Base-by-base conservation (phyloP, 2,797 vertebrate genomes). In the Phylloscopus collybita region DNA sequence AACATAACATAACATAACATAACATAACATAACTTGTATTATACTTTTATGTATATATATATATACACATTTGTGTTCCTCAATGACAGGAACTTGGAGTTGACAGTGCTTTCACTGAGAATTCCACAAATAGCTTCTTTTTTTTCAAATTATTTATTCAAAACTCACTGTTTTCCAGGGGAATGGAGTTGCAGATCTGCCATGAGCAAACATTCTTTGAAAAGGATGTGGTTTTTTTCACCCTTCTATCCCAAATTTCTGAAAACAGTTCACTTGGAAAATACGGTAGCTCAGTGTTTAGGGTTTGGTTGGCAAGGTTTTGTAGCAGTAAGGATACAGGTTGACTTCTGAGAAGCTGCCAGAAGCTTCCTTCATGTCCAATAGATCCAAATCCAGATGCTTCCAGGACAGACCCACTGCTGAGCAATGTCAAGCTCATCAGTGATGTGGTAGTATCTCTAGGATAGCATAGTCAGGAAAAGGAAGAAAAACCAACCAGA, bases 331-430 rank as follows among this genome's bases (percentile, higher is more conserved):
- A n/a, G 14, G 30, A 13, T 54, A n/a, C 5, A 53, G 4, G 16
- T 3, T 53, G n/a, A n/a, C 11, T 61, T 76, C 59, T 71, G 4
- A 80, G 54, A 62, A 71, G 47, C 20, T 80, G 9, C 44, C 23
- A 66, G 59, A 47, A 57, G 4, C 32, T 56, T 71, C n/a, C 19
- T 5, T 47, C 5, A 5, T 25, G 27, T 57, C 59, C 0, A 0
- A 44, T 3, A 34, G 29, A 34, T 18, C 14, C 65, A 62, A 6
- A 10, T 9, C 12, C 65, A 76, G 26, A 7, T 0, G 1, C 26
- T 26, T 75, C 13, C 26, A 47, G 27, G 60, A 23, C 2, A 23
- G 51, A 72, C 7, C 18, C 5, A 20, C 19, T 1, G 2, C 38
- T 22, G 21, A 16, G 25, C 50, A 57, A 62, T 10, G 16, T 9